phyloP scores from a whole-genome alignment of 2,113 vertebrate genomes.

The Alouatta palliata region DNA sequence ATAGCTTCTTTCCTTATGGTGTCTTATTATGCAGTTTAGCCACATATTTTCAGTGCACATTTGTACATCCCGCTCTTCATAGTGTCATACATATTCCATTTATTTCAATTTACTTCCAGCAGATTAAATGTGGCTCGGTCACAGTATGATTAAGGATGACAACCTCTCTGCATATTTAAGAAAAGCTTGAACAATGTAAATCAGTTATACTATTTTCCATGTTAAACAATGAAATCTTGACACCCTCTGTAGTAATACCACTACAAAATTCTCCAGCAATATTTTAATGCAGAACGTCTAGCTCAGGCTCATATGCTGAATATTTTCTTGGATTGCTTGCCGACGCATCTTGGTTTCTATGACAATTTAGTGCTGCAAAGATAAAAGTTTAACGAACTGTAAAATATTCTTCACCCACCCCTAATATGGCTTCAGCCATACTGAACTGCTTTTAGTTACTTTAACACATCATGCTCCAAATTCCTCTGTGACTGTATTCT shows the following conservation, averaged over 20 bases:
- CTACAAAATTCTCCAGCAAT: not conserved
- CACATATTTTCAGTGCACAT: conserved; percentile 20
- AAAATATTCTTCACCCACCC: not conserved
- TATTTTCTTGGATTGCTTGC: conserved; percentile 5
- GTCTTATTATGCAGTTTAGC: conserved; percentile 36
- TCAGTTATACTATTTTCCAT: conserved; percentile 20
- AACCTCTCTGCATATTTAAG: conserved; percentile 24
- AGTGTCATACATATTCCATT: conserved; percentile 53
- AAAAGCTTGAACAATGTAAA: conserved; percentile 48
- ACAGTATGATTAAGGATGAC: not conserved
- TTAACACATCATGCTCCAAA: not conserved
- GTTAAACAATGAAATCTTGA: conserved; percentile 44
- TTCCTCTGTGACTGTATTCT: not conserved
- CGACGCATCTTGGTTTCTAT: not conserved
- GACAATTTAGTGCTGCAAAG: not conserved
- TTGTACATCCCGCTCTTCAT: conserved; percentile 35
- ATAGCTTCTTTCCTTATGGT: not conserved
- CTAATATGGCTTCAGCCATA: not conserved
- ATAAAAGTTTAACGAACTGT: not conserved
- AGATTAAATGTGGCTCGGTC: conserved; percentile 58
- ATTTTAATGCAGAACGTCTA: not conserved
- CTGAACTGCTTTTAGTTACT: not conserved
- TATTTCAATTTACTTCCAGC: conserved; percentile 58
- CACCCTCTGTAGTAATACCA: conserved; percentile 9
- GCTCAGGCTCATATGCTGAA: not conserved